phyloP scores from a whole-genome alignment of 2,113 vertebrate genomes.

The Coreoperca whiteheadi region DNA sequence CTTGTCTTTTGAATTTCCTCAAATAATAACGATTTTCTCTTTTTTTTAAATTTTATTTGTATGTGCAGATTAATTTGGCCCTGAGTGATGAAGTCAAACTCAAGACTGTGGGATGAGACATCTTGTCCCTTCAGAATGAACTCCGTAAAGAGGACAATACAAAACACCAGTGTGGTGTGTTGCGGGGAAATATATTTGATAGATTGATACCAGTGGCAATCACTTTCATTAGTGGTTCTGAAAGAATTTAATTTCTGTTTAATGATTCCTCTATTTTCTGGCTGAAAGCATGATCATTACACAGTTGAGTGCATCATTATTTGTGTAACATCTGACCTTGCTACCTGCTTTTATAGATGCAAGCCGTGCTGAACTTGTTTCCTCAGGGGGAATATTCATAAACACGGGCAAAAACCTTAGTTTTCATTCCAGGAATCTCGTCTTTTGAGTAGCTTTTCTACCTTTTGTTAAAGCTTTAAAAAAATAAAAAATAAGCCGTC shows the following conservation, averaged over 20 bases:
- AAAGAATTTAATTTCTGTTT: not conserved
- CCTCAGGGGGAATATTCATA: constrained; percentile 9
- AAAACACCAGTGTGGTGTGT: not conserved
- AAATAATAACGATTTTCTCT: not conserved
- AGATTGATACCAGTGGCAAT: not conserved
- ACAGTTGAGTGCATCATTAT: constrained; percentile 28
- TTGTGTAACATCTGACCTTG: constrained; percentile 39
- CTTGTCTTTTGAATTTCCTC: not conserved
- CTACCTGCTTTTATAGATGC: constrained; percentile 36
- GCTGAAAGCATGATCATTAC: constrained; percentile 46
- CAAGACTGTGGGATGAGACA: not conserved
- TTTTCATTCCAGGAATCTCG: not conserved
- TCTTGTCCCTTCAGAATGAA: not conserved
- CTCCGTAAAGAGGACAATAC: not conserved
- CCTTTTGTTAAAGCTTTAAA: too few relatives aligned
- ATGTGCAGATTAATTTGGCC: not conserved
- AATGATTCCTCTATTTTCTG: not conserved
- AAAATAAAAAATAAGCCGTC: too few relatives aligned
- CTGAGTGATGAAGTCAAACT: not conserved
- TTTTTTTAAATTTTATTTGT: not conserved
- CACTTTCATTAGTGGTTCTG: not conserved
- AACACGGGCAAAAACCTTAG: not conserved
- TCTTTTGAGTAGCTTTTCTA: not conserved
- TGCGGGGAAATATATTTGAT: not conserved
- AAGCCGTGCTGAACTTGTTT: constrained; percentile 41